Conservation (phyloP, 2,797 vertebrate genomes). For the Heliangelus exortis region DNA sequence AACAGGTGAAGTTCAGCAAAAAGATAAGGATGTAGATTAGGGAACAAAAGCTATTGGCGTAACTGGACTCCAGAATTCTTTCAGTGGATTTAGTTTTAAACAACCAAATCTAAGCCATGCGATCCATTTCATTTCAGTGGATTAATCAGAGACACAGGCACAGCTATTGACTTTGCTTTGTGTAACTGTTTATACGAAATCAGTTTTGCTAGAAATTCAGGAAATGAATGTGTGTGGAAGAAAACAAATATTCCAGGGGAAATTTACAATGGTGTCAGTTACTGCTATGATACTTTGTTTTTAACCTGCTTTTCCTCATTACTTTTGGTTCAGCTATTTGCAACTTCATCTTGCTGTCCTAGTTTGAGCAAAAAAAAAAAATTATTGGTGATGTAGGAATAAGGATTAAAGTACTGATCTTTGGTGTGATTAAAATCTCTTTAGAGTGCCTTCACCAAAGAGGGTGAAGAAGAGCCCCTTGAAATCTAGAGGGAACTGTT, state of each 20-base stretch:
- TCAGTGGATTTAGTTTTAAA: constrained; percentile 57
- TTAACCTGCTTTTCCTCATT: not conserved
- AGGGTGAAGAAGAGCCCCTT: not conserved
- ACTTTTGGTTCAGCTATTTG: not conserved
- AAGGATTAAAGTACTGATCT: constrained; percentile 37
- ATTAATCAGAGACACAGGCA: constrained; percentile 62
- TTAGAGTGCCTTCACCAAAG: not conserved
- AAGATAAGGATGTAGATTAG: not conserved
- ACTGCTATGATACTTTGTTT: constrained; percentile 32
- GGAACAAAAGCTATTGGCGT: constrained; percentile 44
- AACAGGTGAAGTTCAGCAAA: constrained; percentile 40
- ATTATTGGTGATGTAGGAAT: not conserved
- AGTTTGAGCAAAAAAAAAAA: constrained; percentile 12
- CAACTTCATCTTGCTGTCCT: not conserved
- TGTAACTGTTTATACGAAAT: constrained; percentile 61
- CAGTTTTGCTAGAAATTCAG: constrained; percentile 62
- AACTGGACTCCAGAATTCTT: constrained; percentile 47
- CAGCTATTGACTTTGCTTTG: constrained; percentile 61
- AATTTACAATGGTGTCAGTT: constrained; percentile 47
- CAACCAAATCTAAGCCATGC: constrained; percentile 20
- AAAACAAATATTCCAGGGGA: constrained; percentile 58
- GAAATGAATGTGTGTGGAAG: constrained; percentile 67
- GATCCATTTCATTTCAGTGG: constrained; percentile 56
- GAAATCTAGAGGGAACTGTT: not conserved
- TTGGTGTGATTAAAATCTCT: constrained; percentile 22